Evolutionary conservation across 1,140 invertebrate species (phyloP).

Genomic region (Ruditapes philippinarum): DNA sequence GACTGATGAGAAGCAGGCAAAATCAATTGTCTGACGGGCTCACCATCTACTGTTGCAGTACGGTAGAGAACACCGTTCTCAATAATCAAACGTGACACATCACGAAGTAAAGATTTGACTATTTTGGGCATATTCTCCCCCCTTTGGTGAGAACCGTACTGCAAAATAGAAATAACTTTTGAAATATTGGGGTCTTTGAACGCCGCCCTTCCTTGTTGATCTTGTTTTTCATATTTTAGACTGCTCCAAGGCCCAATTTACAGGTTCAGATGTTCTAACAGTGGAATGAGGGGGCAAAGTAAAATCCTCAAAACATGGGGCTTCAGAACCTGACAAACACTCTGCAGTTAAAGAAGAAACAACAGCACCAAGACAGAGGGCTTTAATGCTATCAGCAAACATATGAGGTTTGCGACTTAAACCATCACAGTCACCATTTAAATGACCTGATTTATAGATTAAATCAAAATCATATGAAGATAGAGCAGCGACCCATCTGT

Average conservation of each 20-base stretch:
- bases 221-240: too few relatives aligned
- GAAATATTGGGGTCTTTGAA: background rate
- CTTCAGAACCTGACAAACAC: background rate
- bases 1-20: background rate
- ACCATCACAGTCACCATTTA: background rate
- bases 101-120: too few relatives aligned
- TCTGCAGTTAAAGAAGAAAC: too few relatives aligned
- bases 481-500: conserved; percentile 21
- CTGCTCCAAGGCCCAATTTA: background rate
- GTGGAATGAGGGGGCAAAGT: too few relatives aligned
- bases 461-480: background rate
- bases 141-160: background rate
- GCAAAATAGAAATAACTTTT: background rate
- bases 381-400: background rate
- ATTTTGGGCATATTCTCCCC: background rate
- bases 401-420: background rate
- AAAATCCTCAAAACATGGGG: background rate
- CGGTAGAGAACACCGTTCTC: conserved; percentile 5
- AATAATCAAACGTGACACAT: background rate
- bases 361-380: too few relatives aligned
- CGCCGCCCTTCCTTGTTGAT: too few relatives aligned
- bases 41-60: background rate
- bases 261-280: too few relatives aligned
- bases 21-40: conserved; percentile 17
- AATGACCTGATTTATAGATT: background rate